These are phyloP conservation scores for Galago senegalensis DNA, from an alignment of 2,797 vertebrate genomes.

Conservation along the genomic window DNA sequence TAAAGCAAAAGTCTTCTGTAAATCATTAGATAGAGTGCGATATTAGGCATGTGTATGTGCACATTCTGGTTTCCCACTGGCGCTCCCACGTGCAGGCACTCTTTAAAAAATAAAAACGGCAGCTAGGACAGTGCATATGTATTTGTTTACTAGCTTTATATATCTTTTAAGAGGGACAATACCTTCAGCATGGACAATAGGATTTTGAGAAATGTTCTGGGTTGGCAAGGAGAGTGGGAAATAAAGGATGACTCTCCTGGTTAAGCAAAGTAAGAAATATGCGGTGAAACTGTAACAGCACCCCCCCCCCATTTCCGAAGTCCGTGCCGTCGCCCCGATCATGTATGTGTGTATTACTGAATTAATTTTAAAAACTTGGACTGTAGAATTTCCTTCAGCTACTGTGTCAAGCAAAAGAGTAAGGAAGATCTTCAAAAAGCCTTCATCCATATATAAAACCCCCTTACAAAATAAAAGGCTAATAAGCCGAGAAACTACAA, in stretches of 20 bases:
- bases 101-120: not conserved
- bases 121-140: not conserved
- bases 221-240: not conserved
- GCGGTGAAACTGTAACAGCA: not conserved
- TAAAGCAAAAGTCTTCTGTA: slow-evolving; percentile 7
- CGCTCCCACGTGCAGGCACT: slow-evolving; percentile 51
- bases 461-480: slow-evolving; percentile 55
- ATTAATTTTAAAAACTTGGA: slow-evolving; percentile 21
- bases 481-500: slow-evolving; percentile 40
- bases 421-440: not conserved
- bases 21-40: not conserved
- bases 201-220: not conserved
- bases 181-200: not conserved
- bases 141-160: not conserved
- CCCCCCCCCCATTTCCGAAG: not conserved
- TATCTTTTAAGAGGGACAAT: not conserved
- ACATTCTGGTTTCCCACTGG: not conserved
- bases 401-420: not conserved
- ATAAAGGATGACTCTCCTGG: not conserved
- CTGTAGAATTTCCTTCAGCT: not conserved
- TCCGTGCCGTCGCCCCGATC: not conserved
- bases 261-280: not conserved
- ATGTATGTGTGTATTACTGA: not conserved
- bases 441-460: not conserved
- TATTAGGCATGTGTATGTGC: not conserved